These are phyloP conservation scores for Drosophila grimshawi DNA, from an alignment of 1,140 invertebrate genomes.

Conservation along the genomic window DNA sequence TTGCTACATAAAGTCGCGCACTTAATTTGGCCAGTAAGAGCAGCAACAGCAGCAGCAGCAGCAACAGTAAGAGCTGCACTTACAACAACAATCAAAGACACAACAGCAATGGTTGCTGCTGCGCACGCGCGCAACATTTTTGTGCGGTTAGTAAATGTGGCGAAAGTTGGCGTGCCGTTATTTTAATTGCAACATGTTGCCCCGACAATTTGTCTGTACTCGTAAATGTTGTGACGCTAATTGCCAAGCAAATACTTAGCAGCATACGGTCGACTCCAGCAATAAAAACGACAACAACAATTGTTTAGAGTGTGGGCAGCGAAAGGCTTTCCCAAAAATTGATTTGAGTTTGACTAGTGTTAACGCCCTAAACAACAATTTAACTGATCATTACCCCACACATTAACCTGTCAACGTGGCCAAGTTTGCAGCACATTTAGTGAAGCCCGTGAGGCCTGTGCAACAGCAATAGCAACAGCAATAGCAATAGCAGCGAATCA, in stretches of 20 bases:
- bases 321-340: conserved; percentile 45
- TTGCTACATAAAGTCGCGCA: conserved; percentile 71
- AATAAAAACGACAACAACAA: conserved; percentile 35
- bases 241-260: conserved; percentile 54
- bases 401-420: conserved; percentile 81
- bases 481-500: conserved; percentile 35
- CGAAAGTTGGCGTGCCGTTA: conserved; percentile 81
- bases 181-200: conserved; percentile 82
- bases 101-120: conserved; percentile 47
- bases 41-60: conserved; percentile 19
- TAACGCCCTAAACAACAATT: conserved; percentile 63
- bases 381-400: conserved; percentile 36
- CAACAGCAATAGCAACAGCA: conserved; percentile 19
- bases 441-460: conserved; percentile 52
- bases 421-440: conserved; percentile 80
- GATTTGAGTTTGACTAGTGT: conserved; percentile 60
- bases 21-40: conserved; percentile 47
- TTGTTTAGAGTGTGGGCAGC: conserved; percentile 38
- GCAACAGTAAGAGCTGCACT: conserved; percentile 13
- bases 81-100: conserved; percentile 32
- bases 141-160: conserved; percentile 60
- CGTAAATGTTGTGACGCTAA: conserved; percentile 79
- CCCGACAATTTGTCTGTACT: conserved; percentile 78
- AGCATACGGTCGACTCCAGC: conserved; percentile 3
- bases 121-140: conserved; percentile 77